These are phyloP conservation scores for Podabrus alpinus DNA, from an alignment of 2,888 invertebrate genomes.

Conservation along the genomic window DNA sequence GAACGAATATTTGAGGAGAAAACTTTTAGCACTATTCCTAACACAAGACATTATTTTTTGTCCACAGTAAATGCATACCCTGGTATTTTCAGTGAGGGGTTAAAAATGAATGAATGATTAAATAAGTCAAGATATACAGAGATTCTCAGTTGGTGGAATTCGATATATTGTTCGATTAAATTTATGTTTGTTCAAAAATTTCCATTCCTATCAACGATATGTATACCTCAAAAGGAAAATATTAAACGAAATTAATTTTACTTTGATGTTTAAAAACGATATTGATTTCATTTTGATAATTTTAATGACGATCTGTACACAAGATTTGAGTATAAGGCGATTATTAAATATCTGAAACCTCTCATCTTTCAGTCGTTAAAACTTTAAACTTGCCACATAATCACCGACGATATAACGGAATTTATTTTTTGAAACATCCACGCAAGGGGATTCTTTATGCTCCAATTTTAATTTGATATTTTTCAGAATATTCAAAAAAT, in stretches of 20 bases:
- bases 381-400: background rate
- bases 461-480: background rate
- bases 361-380: background rate
- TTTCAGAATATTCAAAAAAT: background rate
- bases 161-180: background rate
- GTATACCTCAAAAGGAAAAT: background rate
- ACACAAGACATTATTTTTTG: too few species aligned
- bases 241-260: background rate
- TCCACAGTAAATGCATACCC: background rate
- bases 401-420: background rate
- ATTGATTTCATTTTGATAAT: background rate
- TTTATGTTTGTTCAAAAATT: background rate
- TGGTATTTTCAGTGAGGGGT: background rate
- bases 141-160: background rate
- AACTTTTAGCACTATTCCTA: background rate
- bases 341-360: background rate
- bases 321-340: background rate
- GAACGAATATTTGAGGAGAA: background rate
- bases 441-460: background rate
- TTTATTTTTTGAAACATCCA: background rate
- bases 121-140: background rate
- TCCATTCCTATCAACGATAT: background rate
- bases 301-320: background rate
- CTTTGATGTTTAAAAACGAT: background rate
- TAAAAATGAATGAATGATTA: background rate